phyloP scores from a whole-genome alignment of 2,113 vertebrate genomes.

The Manacus vitellinus region DNA sequence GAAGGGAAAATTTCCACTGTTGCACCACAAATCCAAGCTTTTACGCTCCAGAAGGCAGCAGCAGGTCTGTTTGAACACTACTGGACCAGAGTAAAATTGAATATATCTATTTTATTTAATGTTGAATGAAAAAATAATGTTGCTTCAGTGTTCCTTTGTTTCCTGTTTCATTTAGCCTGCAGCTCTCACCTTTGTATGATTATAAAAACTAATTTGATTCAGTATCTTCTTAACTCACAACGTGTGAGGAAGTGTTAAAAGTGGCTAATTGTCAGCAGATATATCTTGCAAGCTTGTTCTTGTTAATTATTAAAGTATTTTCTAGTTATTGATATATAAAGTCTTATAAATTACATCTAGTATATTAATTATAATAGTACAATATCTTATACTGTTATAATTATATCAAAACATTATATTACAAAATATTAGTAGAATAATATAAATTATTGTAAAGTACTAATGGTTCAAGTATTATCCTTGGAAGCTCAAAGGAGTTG shows the following conservation, averaged over 20 bases:
- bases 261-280: background rate
- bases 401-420: background rate
- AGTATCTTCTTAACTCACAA: background rate
- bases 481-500: background rate
- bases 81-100: background rate
- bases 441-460: background rate
- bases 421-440: background rate
- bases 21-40: constrained; percentile 90
- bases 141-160: background rate
- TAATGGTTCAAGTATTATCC: background rate
- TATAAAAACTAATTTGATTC: background rate
- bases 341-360: background rate
- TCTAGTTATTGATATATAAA: background rate
- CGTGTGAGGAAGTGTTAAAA: background rate
- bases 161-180: background rate
- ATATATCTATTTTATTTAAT: background rate
- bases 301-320: background rate
- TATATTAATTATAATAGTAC: background rate
- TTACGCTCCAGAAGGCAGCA: constrained; percentile 90
- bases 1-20: constrained; percentile 87
- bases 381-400: background rate
- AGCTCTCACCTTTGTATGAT: background rate
- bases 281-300: background rate
- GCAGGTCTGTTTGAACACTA: constrained; percentile 82
- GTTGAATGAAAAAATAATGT: background rate